phyloP scores from a whole-genome alignment of 2,113 vertebrate species.

The Onychostoma macrolepis region DNA sequence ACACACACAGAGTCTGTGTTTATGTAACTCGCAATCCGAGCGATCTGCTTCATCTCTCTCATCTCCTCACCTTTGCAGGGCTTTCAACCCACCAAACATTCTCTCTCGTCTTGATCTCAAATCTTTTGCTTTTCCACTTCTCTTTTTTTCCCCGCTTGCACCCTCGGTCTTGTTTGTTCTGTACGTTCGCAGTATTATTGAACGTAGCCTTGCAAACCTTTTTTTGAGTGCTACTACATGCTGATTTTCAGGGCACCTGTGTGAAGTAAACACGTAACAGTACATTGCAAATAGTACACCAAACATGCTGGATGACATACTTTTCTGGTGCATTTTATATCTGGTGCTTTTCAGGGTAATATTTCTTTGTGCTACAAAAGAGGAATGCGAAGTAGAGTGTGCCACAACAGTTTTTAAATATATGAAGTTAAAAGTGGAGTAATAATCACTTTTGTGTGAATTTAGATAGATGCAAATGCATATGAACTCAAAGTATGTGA shows the following conservation, averaged over 20 bases:
- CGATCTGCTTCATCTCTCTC: slow-evolving; percentile 19
- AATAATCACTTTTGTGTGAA: not conserved
- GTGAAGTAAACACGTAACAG: not conserved
- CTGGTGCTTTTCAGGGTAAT: not conserved
- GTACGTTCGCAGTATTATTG: slow-evolving; percentile 21
- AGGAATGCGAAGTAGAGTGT: not conserved
- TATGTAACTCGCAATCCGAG: slow-evolving; percentile 37
- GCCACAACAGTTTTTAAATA: not conserved
- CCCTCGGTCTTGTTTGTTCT: slow-evolving; percentile 21
- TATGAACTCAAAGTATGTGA: not conserved
- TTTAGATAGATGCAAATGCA: not conserved
- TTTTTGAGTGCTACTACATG: not conserved
- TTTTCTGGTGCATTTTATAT: not conserved
- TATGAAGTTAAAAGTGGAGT: not conserved
- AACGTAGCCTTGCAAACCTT: not conserved
- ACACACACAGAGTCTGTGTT: slow-evolving; percentile 28
- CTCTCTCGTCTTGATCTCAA: slow-evolving; percentile 37
- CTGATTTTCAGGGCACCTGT: slow-evolving; percentile 10
- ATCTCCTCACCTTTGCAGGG: slow-evolving; percentile 33
- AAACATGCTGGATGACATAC: not conserved
- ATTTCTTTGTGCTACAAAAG: not conserved
- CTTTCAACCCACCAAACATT: slow-evolving; percentile 9
- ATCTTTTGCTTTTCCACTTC: slow-evolving; percentile 6
- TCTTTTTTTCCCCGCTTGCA: not conserved
- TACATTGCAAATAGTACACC: not conserved